Percentiles rank a stretch among this genome's conserved stretches.
These are phyloP conservation scores for Aphaenogaster rudis DNA, from an alignment of 1,140 invertebrate genomes.

Conservation along the genomic window DNA sequence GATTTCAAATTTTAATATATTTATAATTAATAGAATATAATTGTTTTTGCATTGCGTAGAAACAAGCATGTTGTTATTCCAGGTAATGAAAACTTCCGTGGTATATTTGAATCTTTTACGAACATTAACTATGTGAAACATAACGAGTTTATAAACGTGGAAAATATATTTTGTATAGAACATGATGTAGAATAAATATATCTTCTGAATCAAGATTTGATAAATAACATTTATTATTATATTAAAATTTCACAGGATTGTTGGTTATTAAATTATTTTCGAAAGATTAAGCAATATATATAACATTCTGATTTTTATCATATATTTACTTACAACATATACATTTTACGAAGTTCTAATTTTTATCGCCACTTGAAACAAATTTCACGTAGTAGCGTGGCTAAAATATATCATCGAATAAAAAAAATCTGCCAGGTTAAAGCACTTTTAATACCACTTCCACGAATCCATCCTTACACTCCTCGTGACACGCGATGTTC, in stretches of 20 bases:
- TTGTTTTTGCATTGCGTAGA: neutral
- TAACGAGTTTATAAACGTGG: neutral
- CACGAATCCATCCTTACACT: neutral
- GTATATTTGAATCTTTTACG: conserved; percentile 68
- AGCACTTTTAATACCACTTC: neutral
- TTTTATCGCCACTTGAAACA: neutral
- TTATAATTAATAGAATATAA: neutral
- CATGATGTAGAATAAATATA: no score
- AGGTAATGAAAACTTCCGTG: conserved; percentile 65
- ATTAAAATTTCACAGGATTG: neutral
- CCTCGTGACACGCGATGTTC: neutral
- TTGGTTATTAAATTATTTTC: neutral
- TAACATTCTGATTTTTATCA: neutral
- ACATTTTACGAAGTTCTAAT: neutral
- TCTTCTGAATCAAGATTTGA: neutral
- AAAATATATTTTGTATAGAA: no score
- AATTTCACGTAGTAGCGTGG: neutral
- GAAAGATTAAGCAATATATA: neutral
- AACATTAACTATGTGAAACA: conserved; percentile 10
- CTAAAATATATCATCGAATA: neutral
- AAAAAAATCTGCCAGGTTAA: neutral
- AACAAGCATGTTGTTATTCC: conserved; percentile 22
- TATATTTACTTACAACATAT: neutral
- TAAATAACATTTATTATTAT: neutral
- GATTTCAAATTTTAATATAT: neutral